phyloP scores from a whole-genome alignment of 2,888 invertebrate genomes.

The Tromatobia lineatoria region DNA sequence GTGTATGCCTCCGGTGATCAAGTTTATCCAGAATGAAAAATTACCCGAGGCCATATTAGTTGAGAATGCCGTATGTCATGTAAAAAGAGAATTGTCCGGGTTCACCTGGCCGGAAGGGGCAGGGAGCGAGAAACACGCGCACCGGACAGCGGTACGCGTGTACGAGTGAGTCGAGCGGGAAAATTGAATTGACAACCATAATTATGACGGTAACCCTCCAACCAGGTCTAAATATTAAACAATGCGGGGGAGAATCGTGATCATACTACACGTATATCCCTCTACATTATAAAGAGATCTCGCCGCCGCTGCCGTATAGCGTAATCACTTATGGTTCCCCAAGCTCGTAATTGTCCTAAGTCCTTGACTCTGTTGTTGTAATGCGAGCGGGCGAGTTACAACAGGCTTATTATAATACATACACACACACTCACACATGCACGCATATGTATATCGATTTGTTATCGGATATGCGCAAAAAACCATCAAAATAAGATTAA shows the following conservation, averaged over 20 bases:
- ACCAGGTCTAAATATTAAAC: constrained; percentile 20
- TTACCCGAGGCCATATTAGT: constrained; percentile 18
- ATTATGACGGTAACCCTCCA: constrained; percentile 61
- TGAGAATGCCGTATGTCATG: constrained; percentile 51
- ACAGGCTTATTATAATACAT: too few relatives aligned
- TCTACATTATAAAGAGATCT: too few relatives aligned
- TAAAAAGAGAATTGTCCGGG: constrained; percentile 66
- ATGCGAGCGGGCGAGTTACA: too few relatives aligned
- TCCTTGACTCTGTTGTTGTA: too few relatives aligned
- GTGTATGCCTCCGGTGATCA: not conserved
- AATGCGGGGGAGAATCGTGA: not conserved
- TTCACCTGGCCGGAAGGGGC: constrained; percentile 73
- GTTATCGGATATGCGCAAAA: too few relatives aligned
- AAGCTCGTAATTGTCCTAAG: too few relatives aligned
- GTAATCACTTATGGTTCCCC: too few relatives aligned
- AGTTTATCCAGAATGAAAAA: constrained; percentile 7
- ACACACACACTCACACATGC: too few relatives aligned
- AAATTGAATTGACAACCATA: constrained; percentile 67
- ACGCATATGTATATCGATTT: too few relatives aligned
- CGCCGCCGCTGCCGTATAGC: too few relatives aligned
- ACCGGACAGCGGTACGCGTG: constrained; percentile 18
- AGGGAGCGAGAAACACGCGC: not conserved
- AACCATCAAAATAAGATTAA: too few relatives aligned
- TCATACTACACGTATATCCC: not conserved
- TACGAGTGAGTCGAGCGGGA: constrained; percentile 56